Percentiles rank a stretch among this genome's conserved stretches.
phyloP scores from a whole-genome alignment of 92 coral and sea anemone genomes.

The Plumapathes pennacea region DNA sequence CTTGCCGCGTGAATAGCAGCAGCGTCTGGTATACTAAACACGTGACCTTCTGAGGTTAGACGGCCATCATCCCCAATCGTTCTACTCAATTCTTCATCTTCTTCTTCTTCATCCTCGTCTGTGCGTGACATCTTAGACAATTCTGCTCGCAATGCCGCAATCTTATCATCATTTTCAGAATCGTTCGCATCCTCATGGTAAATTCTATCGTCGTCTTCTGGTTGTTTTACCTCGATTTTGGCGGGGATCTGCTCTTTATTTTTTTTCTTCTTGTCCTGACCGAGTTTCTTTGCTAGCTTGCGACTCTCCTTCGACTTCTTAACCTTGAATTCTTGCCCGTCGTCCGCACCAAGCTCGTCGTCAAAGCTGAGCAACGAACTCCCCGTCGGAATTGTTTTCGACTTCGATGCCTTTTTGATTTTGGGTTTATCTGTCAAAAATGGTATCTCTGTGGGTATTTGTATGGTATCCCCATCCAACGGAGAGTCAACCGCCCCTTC shows the following conservation, averaged over 20 bases:
- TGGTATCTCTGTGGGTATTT: too few relatives aligned
- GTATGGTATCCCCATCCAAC: too few relatives aligned
- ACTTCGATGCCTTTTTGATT: constrained; percentile 39
- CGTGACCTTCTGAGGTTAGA: constrained; percentile 21
- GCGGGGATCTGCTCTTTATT: constrained; percentile 25
- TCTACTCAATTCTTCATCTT: constrained; percentile 35
- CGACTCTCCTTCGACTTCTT: constrained; percentile 98
- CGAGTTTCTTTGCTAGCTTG: constrained; percentile 73
- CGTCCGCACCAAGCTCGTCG: constrained; percentile 63
- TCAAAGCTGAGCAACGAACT: constrained; percentile 84
- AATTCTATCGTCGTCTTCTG: not conserved
- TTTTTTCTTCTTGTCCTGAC: constrained; percentile 69
- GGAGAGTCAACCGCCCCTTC: constrained; percentile 26
- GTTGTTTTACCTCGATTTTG: constrained; percentile 3
- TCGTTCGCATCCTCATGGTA: constrained; percentile 1
- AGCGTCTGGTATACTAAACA: constrained; percentile 93
- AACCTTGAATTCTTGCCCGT: constrained; percentile 77
- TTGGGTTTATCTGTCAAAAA: constrained; percentile 10
- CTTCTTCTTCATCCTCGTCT: constrained; percentile 67
- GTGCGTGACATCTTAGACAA: constrained; percentile 72
- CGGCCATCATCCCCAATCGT: constrained; percentile 17
- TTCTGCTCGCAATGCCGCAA: constrained; percentile 90
- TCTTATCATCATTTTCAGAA: constrained; percentile 47
- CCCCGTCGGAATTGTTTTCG: constrained; percentile 61
- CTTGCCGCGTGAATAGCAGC: constrained; percentile 97